Evolutionary conservation across 2,113 vertebrate genomes (phyloP), one percentile per base, ranked within the genome.

Genomic region (Sinocyclocheilus maitianheensis): DNA sequence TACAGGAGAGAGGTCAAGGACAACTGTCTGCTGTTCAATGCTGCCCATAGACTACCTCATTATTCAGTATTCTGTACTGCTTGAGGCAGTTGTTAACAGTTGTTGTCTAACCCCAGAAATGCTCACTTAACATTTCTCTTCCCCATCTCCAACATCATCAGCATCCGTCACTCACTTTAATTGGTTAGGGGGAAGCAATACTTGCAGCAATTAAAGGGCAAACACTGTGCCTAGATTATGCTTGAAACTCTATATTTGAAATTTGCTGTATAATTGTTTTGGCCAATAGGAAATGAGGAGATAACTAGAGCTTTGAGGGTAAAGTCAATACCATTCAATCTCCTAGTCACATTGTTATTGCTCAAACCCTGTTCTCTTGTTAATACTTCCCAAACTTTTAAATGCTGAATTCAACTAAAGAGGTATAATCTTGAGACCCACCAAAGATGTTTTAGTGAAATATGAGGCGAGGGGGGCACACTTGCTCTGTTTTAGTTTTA

Each of bases 41-140:
- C n/a, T 43, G 13, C 18, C 40, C 4, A 79, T 40, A 60, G 53
- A 79, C 53, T n/a, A 16, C 3, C 53, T 34, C 65, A 71, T 75
- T 60, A 37, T 65, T 77, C 63, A 34, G 53, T 79, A 83, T 63
- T 48, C 6, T 40, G 46, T 71, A 40, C 7, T 46, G 40, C 72
- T 75, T 24, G 20, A 75, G 71, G 22, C 40, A 75, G 11, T 75
- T 71, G n/a, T 24, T 76, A 30, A 53, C 75, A 34, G 26, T 55
- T 40, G 76, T 60, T 79, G 55, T 79, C 55, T 75, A 75, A 75
- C 11, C 34, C 40, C 55, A 43, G 53, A 62, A 60, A 79, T 79
- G 53, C 18, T 60, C 77, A 78, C 8, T 1, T 58, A 77, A 20
- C 26, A 60, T 37, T 62, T 79, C 11, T 22, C 77, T 22, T 79